Percentiles rank a stretch among this genome's conserved stretches.
phyloP scores from a whole-genome alignment of 2,888 invertebrate species.

The Dascillus cervinus region DNA sequence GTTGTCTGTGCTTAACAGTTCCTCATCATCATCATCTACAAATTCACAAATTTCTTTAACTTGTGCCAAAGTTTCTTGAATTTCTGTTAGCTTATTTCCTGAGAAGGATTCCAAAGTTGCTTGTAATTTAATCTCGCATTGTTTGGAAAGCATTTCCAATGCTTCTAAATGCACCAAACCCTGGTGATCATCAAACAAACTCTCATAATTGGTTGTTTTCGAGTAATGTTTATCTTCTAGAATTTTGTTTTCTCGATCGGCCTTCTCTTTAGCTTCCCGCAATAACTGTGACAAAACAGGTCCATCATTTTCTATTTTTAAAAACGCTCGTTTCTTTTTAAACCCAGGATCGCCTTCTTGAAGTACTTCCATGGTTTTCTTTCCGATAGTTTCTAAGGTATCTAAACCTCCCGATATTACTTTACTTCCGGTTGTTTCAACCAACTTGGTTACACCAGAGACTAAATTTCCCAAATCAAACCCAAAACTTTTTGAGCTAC shows the following conservation, averaged over 20 bases:
- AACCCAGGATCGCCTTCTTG: conserved; percentile 89
- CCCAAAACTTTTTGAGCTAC: conserved; percentile 19
- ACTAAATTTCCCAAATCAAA: conserved; percentile 60
- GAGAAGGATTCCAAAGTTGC: conserved; percentile 51
- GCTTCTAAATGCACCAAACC: conserved; percentile 87
- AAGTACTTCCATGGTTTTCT: conserved; percentile 88
- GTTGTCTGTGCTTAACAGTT: conserved; percentile 36
- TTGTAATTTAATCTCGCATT: conserved; percentile 67
- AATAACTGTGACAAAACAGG: conserved; percentile 58
- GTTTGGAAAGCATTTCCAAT: conserved; percentile 80
- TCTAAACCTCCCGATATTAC: conserved; percentile 76
- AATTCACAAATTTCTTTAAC: conserved; percentile 72
- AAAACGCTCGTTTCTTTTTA: conserved; percentile 65
- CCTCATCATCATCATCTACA: conserved; percentile 58
- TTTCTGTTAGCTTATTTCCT: conserved; percentile 53
- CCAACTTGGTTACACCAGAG: conserved; percentile 55
- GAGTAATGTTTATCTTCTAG: conserved; percentile 44
- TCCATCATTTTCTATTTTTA: conserved; percentile 56
- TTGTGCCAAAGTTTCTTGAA: conserved; percentile 71
- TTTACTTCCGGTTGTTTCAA: conserved; percentile 52
- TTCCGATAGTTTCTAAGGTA: conserved; percentile 87
- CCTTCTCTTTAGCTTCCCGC: conserved; percentile 67
- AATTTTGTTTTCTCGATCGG: conserved; percentile 50
- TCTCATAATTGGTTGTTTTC: conserved; percentile 61
- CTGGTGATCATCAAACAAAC: conserved; percentile 80